Conservation (phyloP, 2,888 invertebrate species). For the Micoletzkya japonica region DNA sequence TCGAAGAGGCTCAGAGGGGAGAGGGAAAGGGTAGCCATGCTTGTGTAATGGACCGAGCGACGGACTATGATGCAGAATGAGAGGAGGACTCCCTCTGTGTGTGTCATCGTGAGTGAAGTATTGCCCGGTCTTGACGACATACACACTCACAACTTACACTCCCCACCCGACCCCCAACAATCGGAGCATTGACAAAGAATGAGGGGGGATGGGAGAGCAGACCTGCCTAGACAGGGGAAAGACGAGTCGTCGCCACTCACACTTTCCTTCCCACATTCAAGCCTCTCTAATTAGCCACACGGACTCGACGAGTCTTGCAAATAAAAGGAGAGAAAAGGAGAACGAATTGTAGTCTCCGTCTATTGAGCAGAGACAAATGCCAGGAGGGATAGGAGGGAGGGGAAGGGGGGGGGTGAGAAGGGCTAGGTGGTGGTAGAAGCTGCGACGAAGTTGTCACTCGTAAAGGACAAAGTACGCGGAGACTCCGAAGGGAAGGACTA, state of each 20-base stretch:
- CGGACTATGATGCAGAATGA: background rate
- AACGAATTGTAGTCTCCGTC: background rate
- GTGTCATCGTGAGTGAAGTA: too few species aligned
- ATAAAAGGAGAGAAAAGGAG: background rate
- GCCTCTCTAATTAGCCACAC: background rate
- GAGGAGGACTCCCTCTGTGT: too few species aligned
- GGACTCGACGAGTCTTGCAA: constrained; percentile 2
- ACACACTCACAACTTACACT: too few species aligned
- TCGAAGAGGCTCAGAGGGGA: background rate
- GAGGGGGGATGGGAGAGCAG: too few species aligned
- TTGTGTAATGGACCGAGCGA: background rate
- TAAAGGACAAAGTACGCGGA: background rate
- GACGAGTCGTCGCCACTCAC: too few species aligned
- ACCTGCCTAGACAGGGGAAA: too few species aligned
- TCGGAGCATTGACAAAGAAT: too few species aligned
- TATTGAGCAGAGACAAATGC: constrained; percentile 8
- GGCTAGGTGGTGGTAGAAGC: background rate
- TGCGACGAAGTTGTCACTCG: background rate
- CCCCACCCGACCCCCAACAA: too few species aligned
- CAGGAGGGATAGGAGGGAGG: background rate
- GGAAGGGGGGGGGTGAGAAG: background rate
- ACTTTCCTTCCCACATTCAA: background rate
- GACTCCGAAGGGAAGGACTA: too few species aligned
- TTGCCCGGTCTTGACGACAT: too few species aligned
- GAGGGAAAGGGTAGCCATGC: background rate